Conservation (phyloP, 2,113 vertebrate species). For the Zootoca vivipara region DNA sequence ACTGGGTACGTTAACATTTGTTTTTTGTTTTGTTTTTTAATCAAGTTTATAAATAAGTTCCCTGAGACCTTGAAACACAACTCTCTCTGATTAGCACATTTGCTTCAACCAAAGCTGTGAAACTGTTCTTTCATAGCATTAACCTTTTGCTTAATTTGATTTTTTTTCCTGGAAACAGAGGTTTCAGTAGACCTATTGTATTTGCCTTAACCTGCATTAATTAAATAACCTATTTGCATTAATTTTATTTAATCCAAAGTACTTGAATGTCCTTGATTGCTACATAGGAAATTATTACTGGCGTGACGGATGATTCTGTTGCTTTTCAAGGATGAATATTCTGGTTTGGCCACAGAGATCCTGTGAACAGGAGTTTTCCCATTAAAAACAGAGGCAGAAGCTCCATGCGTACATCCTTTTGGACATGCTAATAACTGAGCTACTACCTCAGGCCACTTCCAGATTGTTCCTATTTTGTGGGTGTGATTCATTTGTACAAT, state of each 20-base stretch:
- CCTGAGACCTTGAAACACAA: background rate
- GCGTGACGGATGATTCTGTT: too few relatives aligned
- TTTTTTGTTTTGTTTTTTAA: too few relatives aligned
- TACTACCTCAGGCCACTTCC: background rate
- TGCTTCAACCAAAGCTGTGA: accelerated
- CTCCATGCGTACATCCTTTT: background rate
- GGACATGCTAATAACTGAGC: background rate
- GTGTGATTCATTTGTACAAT: background rate
- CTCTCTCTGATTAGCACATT: background rate
- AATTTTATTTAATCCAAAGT: background rate
- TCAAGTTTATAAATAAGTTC: background rate
- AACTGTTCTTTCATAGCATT: background rate
- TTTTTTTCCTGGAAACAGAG: background rate
- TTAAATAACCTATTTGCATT: background rate
- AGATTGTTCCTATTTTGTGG: too few relatives aligned
- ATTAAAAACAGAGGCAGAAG: background rate
- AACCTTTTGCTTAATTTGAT: background rate
- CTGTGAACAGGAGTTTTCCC: background rate
- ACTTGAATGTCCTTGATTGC: background rate
- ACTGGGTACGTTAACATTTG: background rate
- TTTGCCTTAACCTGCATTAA: too few relatives aligned
- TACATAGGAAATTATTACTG: background rate
- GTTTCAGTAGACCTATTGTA: too few relatives aligned
- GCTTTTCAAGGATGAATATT: background rate
- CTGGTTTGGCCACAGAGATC: background rate